These are phyloP conservation scores for Chrysemys picta DNA, from an alignment of 2,113 vertebrate genomes.

Conservation along the genomic window DNA sequence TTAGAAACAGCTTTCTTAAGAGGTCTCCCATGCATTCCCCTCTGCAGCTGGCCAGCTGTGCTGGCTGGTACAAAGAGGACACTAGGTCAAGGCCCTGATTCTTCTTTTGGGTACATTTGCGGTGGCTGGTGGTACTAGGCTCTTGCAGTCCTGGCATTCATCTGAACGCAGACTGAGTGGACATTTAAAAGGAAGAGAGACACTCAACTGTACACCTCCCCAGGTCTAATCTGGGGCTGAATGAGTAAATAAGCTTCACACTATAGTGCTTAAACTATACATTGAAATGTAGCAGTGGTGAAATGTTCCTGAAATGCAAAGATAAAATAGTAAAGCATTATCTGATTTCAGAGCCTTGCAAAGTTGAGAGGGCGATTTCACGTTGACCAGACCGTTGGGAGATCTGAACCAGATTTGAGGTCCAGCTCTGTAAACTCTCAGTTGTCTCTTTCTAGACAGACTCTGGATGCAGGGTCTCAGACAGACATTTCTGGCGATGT, in stretches of 20 bases:
- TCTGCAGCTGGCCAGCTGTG: not conserved
- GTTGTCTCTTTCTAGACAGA: constrained; percentile 81
- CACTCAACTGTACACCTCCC: no score
- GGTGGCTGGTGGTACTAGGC: not conserved
- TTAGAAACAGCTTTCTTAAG: not conserved
- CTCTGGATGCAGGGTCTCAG: constrained; percentile 86
- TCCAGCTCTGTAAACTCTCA: constrained; percentile 73
- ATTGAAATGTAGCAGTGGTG: not conserved
- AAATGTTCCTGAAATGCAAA: not conserved
- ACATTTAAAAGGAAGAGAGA: not conserved
- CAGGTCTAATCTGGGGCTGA: not conserved
- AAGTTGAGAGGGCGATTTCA: constrained; percentile 84
- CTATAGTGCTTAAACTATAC: not conserved
- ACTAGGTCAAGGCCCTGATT: not conserved
- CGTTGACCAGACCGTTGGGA: constrained; percentile 72
- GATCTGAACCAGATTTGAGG: constrained; percentile 77
- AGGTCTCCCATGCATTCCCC: not conserved
- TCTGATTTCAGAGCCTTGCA: constrained; percentile 83
- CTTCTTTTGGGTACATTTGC: not conserved
- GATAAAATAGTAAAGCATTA: not conserved
- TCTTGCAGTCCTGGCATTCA: not conserved
- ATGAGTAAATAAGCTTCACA: not conserved
- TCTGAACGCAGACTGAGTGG: not conserved
- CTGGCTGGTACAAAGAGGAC: not conserved
- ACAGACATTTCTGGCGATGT: constrained; percentile 88